Conservation (phyloP, 1,140 invertebrate species). For the Catajapyx aquilonaris region DNA sequence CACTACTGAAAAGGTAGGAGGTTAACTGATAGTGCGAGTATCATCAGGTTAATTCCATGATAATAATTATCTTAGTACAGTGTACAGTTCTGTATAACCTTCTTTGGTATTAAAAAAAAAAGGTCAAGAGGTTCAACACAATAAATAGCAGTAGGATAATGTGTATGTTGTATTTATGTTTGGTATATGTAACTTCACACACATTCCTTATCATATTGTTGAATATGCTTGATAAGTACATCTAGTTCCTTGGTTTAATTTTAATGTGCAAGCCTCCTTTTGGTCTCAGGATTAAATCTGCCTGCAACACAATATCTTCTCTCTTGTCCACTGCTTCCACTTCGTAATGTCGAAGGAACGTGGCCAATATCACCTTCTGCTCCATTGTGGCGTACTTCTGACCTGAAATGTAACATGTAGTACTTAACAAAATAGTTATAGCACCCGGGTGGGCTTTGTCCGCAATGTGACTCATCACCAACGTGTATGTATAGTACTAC, state of each 20-base stretch:
- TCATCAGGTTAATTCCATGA: too few relatives aligned
- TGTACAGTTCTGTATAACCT: too few relatives aligned
- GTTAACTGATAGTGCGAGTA: too few relatives aligned
- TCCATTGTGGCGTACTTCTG: conserved; percentile 76
- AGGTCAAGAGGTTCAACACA: too few relatives aligned
- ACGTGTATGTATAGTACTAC: too few relatives aligned
- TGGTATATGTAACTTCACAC: too few relatives aligned
- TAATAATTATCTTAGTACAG: too few relatives aligned
- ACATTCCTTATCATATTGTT: neutral
- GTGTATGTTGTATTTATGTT: neutral
- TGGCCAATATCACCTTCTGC: conserved; percentile 65
- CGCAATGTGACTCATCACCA: too few relatives aligned
- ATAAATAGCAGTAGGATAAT: neutral
- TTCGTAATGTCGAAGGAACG: conserved; percentile 61
- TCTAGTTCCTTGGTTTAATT: neutral
- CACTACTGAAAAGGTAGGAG: too few relatives aligned
- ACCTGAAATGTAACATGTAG: conserved; percentile 36
- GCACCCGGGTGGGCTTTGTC: too few relatives aligned
- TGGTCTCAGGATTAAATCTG: conserved; percentile 62
- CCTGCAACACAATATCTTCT: conserved; percentile 48
- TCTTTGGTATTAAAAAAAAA: too few relatives aligned
- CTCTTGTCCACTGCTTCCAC: conserved; percentile 41
- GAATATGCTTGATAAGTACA: neutral
- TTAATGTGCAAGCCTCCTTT: conserved; percentile 10
- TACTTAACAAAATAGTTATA: too few relatives aligned